phyloP scores from a whole-genome alignment of 2,113 vertebrate species.

The Crotophaga sulcirostris region DNA sequence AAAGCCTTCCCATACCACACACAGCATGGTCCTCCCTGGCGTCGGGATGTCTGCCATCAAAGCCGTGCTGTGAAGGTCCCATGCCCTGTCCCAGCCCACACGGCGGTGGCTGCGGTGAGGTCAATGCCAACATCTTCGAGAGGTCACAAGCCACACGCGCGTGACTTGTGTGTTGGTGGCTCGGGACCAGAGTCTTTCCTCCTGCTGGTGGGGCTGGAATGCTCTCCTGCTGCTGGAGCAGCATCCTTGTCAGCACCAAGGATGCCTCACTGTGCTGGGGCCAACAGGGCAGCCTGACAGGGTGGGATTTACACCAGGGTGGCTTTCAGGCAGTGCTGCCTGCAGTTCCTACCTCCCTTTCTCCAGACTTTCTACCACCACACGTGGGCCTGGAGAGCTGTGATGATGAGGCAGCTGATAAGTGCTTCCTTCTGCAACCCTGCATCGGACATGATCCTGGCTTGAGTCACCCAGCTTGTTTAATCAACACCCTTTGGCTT shows the following conservation, averaged over 20 bases:
- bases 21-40: accelerated
- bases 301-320: not conserved
- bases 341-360: not conserved
- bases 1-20: not conserved
- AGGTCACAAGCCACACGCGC: accelerated
- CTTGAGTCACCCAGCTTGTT: not conserved
- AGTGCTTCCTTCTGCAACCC: not conserved
- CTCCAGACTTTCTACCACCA: not conserved
- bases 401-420: too few relatives aligned
- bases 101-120: accelerated
- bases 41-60: not conserved
- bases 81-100: not conserved
- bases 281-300: not conserved
- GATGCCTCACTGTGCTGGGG: accelerated
- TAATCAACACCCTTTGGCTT: not conserved
- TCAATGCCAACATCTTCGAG: accelerated
- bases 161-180: not conserved
- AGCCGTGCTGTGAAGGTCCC: accelerated
- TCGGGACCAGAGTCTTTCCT: not conserved
- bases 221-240: not conserved
- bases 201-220: not conserved
- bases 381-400: not conserved
- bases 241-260: not conserved
- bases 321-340: not conserved
- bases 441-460: not conserved